Percentiles rank a stretch among this genome's conserved stretches.
Evolutionary conservation across 2,113 vertebrate genomes (phyloP).

Genomic region (Prochilodus magdalenae): DNA sequence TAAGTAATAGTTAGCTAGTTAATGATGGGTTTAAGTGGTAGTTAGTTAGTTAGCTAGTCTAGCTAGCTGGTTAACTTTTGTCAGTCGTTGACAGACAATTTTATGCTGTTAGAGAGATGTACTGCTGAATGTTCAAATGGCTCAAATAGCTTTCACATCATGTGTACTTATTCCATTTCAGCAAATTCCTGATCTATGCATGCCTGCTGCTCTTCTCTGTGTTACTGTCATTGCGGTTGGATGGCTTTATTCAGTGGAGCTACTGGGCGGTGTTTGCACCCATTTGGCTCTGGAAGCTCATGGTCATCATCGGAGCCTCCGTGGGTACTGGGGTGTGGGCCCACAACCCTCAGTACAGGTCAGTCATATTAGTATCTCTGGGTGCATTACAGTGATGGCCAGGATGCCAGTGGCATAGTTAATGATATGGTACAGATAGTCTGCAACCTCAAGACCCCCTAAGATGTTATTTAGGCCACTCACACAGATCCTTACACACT

Average conservation of each 20-base stretch:
- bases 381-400: background rate
- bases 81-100: background rate
- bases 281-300: conserved; percentile 97
- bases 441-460: no score
- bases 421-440: no score
- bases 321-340: conserved; percentile 98
- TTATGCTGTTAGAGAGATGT: background rate
- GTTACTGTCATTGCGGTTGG: conserved; percentile 90
- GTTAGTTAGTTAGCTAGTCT: no score
- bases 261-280: conserved; percentile 98
- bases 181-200: conserved; percentile 98
- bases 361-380: conserved; percentile 50
- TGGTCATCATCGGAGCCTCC: conserved; percentile 94
- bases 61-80: no score
- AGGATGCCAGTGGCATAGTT: no score
- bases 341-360: conserved; percentile 97
- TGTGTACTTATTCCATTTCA: conserved; percentile 59
- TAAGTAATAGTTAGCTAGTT: background rate
- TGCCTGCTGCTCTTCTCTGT: conserved; percentile 97
- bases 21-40: background rate
- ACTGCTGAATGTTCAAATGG: background rate
- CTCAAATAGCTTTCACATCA: background rate
- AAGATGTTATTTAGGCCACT: no score
- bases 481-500: no score
- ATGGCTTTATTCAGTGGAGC: conserved; percentile 96